A percentile compares a stretch with the other conserved stretches of the same genome.
These are phyloP conservation scores for Cerastis rubricosa DNA, from an alignment of 2,888 invertebrate species.

Conservation along the genomic window DNA sequence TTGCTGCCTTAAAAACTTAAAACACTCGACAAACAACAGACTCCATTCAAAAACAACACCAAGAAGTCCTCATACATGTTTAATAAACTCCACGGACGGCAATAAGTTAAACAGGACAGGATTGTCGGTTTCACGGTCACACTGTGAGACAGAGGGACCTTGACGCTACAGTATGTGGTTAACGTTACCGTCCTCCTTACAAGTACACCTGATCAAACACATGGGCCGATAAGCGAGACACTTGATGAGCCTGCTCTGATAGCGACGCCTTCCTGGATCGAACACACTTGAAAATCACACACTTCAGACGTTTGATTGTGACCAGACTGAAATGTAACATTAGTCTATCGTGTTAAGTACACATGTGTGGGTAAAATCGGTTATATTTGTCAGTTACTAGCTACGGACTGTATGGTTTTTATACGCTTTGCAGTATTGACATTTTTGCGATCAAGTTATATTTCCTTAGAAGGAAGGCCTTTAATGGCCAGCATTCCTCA, in stretches of 20 bases:
- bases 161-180: conserved; percentile 80
- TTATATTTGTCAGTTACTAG: conserved; percentile 18
- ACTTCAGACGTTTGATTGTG: conserved; percentile 66
- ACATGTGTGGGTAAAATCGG: conserved; percentile 35
- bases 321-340: conserved; percentile 55
- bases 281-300: conserved; percentile 75
- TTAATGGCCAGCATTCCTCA: conserved; percentile 40
- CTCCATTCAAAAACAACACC: conserved; percentile 42
- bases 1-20: conserved; percentile 25
- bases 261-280: conserved; percentile 82
- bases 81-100: conserved; percentile 50
- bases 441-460: conserved; percentile 35
- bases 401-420: conserved; percentile 29
- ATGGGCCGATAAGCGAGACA: conserved; percentile 87
- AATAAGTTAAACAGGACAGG: conserved; percentile 77
- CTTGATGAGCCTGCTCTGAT: conserved; percentile 87
- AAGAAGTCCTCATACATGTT: conserved; percentile 61
- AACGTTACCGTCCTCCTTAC: conserved; percentile 77
- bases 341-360: conserved; percentile 27
- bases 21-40: conserved; percentile 39
- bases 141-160: conserved; percentile 77
- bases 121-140: conserved; percentile 81
- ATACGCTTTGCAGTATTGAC: conserved; percentile 8
- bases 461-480: conserved; percentile 25
- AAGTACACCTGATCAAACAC: conserved; percentile 89